Percentiles rank a stretch among this genome's conserved stretches.
phyloP scores from a whole-genome alignment of 2,888 invertebrate genomes.

The Amphiduros pacificus region DNA sequence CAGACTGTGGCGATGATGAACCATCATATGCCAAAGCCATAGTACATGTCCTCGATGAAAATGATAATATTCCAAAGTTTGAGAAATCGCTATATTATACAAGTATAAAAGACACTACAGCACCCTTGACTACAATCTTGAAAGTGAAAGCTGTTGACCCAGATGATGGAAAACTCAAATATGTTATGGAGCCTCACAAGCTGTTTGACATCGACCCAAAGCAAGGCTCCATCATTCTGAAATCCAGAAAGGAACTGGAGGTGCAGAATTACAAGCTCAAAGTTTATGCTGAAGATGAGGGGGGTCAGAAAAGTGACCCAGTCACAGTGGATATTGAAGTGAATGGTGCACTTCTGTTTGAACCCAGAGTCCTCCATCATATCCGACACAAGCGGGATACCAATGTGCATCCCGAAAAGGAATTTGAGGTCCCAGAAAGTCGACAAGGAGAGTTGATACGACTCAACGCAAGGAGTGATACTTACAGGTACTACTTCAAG shows the following conservation, averaged over 20 bases:
- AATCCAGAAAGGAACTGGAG: conserved; percentile 6
- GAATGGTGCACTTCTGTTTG: conserved; percentile 4
- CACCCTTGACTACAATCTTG: conserved; percentile 13
- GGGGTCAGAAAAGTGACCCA: conserved; percentile 19
- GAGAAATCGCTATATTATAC: conserved; percentile 17
- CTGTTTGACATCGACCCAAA: conserved; percentile 20
- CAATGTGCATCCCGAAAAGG: conserved; percentile 4
- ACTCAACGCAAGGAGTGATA: not conserved
- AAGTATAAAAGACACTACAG: conserved; percentile 19
- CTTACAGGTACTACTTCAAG: conserved; percentile 25
- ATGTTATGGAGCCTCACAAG: conserved; percentile 20
- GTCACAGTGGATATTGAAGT: conserved; percentile 20
- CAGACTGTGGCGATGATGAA: conserved; percentile 66
- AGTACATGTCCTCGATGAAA: conserved; percentile 24
- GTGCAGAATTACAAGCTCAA: conserved; percentile 13
- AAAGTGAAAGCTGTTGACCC: conserved; percentile 21
- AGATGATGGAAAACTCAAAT: conserved; percentile 20
- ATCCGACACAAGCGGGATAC: conserved; percentile 2
- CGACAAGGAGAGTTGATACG: conserved; percentile 8
- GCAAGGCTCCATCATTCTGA: conserved; percentile 18
- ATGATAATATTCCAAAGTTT: conserved; percentile 28
- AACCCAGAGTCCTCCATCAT: conserved; percentile 5
- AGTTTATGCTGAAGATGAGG: conserved; percentile 21
- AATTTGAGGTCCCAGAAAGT: conserved; percentile 17
- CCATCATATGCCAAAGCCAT: conserved; percentile 64